Base-by-base conservation (phyloP, 1,140 invertebrate genomes). In the Atta cephalotes region DNA sequence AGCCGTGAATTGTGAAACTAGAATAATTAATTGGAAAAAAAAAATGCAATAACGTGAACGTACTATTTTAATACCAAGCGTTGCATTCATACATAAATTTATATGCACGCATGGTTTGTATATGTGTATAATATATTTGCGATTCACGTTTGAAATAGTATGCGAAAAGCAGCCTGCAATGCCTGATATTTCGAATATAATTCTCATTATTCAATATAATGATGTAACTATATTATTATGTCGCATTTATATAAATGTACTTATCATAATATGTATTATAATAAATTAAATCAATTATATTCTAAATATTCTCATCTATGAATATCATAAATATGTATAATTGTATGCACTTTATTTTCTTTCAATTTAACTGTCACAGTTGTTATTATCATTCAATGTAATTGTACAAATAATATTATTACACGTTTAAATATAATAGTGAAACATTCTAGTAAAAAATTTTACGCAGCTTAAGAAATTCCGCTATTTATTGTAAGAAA, bases 1-100 rank as follows among this genome's bases (percentile, higher is more conserved):
- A 18, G 28, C 25, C 25, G n/a, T 28, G 68, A 58, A 72, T 72
- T 72, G 18, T 14, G 70, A 84, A 62, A 76, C 39, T n/a, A 28
- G 39, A 84, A 63, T 84, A 84, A 76, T 84, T 84, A 82, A 82
- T 62, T 63, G 45, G 10, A 62, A 1, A 28, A 21, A 76, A 76
- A 74, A 62, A 62, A 49, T 25, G 21, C 58, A 82, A 45, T 49
- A 72, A 49, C 35, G 79, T 25, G 14, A 62, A 74, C 0, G 25
- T 45, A 18, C 18, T 18, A 39, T 14, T 81, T 81, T 71, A 71
- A 60, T 31, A n/a, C 10, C 25, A 21, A 31, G 53, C 16, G n/a
- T 28, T 60, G 16, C 35, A 21, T 72, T 35, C 53, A 56, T 60
- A 72, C 49, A 82, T 62, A 84, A 74, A 84, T 49, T 18, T 58